Evolutionary conservation across 2,888 invertebrate genomes (phyloP).

Genomic region (Ichneumon xanthorius): DNA sequence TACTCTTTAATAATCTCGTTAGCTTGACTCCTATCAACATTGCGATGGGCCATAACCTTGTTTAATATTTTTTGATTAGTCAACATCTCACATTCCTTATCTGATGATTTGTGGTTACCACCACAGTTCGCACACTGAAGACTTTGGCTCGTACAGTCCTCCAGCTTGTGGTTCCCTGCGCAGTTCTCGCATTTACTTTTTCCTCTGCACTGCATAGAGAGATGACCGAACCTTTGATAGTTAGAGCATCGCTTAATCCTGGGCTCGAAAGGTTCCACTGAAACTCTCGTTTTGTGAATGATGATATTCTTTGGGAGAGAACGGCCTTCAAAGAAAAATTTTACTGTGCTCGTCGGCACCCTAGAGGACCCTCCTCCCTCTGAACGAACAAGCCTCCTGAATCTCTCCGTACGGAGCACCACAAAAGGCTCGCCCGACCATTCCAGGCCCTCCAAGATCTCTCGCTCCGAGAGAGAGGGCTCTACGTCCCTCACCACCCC

Average conservation of each 20-base stretch:
- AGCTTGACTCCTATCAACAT: background rate
- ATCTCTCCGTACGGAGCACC: background rate
- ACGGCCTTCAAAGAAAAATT: constrained; percentile 20
- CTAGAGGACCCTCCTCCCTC: too few relatives aligned
- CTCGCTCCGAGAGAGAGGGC: background rate
- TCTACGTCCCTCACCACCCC: background rate
- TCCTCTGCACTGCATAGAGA: constrained; percentile 18
- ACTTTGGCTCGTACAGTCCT: background rate
- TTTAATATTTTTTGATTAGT: background rate
- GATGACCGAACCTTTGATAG: constrained; percentile 38
- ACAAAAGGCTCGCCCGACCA: constrained; percentile 11
- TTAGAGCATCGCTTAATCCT: constrained; percentile 17
- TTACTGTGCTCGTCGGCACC: constrained; percentile 18
- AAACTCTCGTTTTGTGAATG: background rate
- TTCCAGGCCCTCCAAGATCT: constrained; percentile 9
- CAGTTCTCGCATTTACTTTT: constrained; percentile 12
- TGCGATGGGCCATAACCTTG: background rate
- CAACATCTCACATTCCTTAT: background rate
- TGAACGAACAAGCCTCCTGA: too few relatives aligned
- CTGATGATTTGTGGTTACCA: background rate
- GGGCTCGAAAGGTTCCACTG: constrained; percentile 14
- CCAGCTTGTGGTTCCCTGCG: background rate
- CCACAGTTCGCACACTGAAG: background rate
- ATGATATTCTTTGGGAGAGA: background rate
- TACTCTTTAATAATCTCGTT: background rate